Evolutionary conservation across 2,888 invertebrate species (phyloP), one percentile per base, ranked within the genome.

Genomic region (Oasisia sp.): DNA sequence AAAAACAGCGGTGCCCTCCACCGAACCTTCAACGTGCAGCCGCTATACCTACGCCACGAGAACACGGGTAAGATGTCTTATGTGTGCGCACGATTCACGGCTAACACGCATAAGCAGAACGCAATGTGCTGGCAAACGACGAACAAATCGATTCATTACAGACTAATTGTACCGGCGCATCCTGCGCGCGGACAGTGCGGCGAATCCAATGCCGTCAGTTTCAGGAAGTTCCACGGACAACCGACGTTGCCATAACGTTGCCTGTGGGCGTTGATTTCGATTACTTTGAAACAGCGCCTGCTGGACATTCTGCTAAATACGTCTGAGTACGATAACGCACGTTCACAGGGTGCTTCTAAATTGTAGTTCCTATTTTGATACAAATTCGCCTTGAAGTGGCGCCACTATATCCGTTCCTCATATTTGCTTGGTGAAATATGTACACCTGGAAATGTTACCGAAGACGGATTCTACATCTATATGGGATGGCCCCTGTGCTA

Each of bases 21-120:
- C 95, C 97, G 98, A 93, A 99, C 99, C 0, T 99, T 99, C 96
- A 99, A 99, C 95, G 99, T 99, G 1, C 99, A 99, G 95, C 99
- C 99, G 0, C 97, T 99, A 2, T 99, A 99, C 96, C 97, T 99
- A 93, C 98, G 99, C 95, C 99, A 99, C 95, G 99, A 99, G 96
- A 99, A 99, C 97, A 98, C 99, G 95, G 99, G 99, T 98, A 97
- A 96, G 92, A 89, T n/a, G 7, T 5, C 89, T 90, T 91, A 93
- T 90, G 56, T 91, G 32, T 56, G 12, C 44, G 19, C 44, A 32
- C 90, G 38, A 44, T 3, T n/a, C 32, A 32, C 5, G 12, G 90
- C 44, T 19, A 44, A n/a, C 58, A 27, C 8, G 27, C 91, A 19
- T 19, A 74, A 19, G 74, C 27, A 74, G 74, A 74, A 74, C 74